phyloP scores from a whole-genome alignment of 2,888 invertebrate genomes.

The Lepidonotus clava region DNA sequence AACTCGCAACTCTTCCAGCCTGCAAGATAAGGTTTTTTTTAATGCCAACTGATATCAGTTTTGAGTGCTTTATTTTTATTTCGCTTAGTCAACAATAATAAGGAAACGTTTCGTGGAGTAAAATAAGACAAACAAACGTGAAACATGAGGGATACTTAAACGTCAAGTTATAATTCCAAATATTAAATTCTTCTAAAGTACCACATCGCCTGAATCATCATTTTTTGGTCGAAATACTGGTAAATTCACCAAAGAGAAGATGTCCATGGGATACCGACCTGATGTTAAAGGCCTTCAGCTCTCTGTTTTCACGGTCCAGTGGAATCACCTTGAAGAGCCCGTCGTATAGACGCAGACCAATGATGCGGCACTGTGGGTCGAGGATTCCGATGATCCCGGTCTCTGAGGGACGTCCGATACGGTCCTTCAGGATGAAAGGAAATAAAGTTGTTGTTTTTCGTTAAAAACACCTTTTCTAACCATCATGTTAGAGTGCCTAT shows the following conservation, averaged over 20 bases:
- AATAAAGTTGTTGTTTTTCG: too few relatives aligned
- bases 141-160: too few relatives aligned
- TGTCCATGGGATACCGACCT: slow-evolving; percentile 78
- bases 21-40: slow-evolving; percentile 80
- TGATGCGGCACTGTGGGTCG: slow-evolving; percentile 96
- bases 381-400: slow-evolving; percentile 97
- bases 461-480: too few relatives aligned
- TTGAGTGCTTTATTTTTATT: too few relatives aligned
- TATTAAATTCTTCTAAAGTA: too few relatives aligned
- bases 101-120: too few relatives aligned
- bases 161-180: too few relatives aligned
- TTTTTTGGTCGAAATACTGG: background rate
- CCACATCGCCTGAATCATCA: too few relatives aligned
- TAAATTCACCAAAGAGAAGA: background rate
- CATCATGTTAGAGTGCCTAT: too few relatives aligned
- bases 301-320: slow-evolving; percentile 94
- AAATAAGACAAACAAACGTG: too few relatives aligned
- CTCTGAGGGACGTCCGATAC: slow-evolving; percentile 96
- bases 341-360: slow-evolving; percentile 96
- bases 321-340: slow-evolving; percentile 98
- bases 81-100: too few relatives aligned
- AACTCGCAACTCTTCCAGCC: slow-evolving; percentile 96
- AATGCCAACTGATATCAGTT: background rate
- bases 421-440: too few relatives aligned
- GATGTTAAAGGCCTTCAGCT: slow-evolving; percentile 92